phyloP scores from a whole-genome alignment of 2,797 vertebrate species.

The Pseudochaenichthys georgianus region DNA sequence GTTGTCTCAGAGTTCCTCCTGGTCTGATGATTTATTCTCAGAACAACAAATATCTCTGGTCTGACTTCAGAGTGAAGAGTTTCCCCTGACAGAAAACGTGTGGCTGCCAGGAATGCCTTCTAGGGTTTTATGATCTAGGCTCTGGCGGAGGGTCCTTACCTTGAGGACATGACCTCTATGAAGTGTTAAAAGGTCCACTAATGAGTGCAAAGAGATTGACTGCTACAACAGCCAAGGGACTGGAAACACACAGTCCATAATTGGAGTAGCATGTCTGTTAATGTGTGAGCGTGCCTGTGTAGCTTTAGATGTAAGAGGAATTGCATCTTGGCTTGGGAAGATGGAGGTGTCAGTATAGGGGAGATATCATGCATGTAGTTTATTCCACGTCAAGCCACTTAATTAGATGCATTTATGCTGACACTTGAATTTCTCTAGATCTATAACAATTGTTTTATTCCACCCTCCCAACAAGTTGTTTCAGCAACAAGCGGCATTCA shows the following conservation, averaged over 20 bases:
- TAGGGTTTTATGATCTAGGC: constrained; percentile 77
- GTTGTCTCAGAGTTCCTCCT: constrained; percentile 22
- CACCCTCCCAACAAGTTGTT: constrained; percentile 6
- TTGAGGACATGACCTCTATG: constrained; percentile 78
- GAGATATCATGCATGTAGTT: constrained; percentile 2
- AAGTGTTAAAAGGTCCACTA: constrained; percentile 76
- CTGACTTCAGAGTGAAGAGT: constrained; percentile 60
- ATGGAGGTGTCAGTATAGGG: not conserved
- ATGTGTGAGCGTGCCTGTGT: not conserved
- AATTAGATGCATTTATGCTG: not conserved
- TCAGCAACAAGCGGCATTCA: not conserved
- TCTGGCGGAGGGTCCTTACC: constrained; percentile 69
- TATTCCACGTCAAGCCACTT: not conserved
- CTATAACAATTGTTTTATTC: not conserved
- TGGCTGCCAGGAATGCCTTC: constrained; percentile 78
- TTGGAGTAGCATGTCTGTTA: constrained; percentile 9
- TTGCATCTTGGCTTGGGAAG: not conserved
- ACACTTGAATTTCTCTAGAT: constrained; percentile 1
- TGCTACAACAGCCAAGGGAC: constrained; percentile 50
- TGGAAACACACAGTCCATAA: constrained; percentile 56
- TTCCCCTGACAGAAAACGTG: constrained; percentile 63
- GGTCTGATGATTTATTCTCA: constrained; percentile 58
- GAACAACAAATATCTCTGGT: constrained; percentile 62
- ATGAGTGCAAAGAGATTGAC: constrained; percentile 67
- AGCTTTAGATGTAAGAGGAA: constrained; percentile 1